Evolutionary conservation across 2,797 vertebrate genomes (phyloP), one percentile per base, ranked within the genome.

Genomic region (Lateolabrax maculatus): DNA sequence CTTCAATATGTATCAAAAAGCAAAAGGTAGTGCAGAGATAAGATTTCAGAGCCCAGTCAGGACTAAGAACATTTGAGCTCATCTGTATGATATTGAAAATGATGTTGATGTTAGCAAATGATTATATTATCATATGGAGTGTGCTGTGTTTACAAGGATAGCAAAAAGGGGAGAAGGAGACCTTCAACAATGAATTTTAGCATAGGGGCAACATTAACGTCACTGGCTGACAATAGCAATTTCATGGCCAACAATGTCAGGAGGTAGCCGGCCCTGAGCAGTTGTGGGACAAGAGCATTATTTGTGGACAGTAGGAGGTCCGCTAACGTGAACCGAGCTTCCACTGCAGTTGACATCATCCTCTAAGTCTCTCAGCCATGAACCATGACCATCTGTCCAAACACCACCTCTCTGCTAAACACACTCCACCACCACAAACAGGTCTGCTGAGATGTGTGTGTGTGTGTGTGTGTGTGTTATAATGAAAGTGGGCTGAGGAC

Each of bases 301-400:
- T 83, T 55, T 61, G 66, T 77, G 75, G 69, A 74, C 71, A 69
- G 70, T 27, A 6, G 57, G 71, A 27, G 73, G 73, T 73, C 53
- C 16, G 37, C 36, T 46, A 66, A 77, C 60, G 78, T 36, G 51
- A 73, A 68, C 25, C 7, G 6, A 65, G 79, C 72, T 58, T 72
- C 61, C 70, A 48, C 75, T 88, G 89, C 86, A 74, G 85, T 69
- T 85, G 77, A 79, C 74, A 92, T 90, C 65, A 80, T 57, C 80
- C 60, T 67, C 73, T 79, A 12, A 71, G 72, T 78, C 79, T 65
- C 84, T 86, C 83, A 86, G 75, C 79, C 79, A 79, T 80, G 72
- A 87, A 82, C 82, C 77, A 60, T 41, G 58, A 72, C 78, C 89
- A 90, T 89, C 90, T 89, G 86, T 90, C 76, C 83, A 84, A 84